These are phyloP conservation scores for Ptychochromis oligacanthus DNA, from an alignment of 2,113 vertebrate species.

Conservation along the genomic window DNA sequence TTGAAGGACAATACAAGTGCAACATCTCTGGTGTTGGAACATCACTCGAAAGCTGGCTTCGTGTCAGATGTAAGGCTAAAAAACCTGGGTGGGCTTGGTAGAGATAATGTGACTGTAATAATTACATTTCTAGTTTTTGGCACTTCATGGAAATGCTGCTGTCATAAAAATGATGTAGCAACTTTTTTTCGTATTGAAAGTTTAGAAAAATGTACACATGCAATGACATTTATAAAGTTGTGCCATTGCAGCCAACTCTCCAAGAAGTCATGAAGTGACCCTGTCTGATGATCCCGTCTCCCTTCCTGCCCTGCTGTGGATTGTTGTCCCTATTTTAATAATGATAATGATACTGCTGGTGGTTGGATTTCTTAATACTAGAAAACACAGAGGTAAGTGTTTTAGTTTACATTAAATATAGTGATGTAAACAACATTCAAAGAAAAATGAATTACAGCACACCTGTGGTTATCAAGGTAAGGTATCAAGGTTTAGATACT, in stretches of 20 bases:
- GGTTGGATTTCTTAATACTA: accelerated
- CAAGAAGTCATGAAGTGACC: accelerated
- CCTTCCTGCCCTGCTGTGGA: accelerated
- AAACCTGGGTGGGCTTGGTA: accelerated
- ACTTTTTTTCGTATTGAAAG: accelerated
- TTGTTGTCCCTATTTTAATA: accelerated
- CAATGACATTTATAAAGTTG: accelerated
- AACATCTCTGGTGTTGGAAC: constrained; percentile 1
- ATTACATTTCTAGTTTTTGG: accelerated
- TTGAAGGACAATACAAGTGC: constrained; percentile 44
- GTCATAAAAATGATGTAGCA: accelerated
- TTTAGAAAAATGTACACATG: background rate
- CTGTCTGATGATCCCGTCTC: accelerated
- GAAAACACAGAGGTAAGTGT: accelerated
- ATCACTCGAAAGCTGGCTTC: constrained; percentile 31
- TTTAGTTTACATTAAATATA: too few relatives aligned
- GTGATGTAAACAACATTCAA: too few relatives aligned
- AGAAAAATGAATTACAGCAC: too few relatives aligned
- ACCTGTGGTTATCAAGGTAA: too few relatives aligned
- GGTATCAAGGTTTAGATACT: too few relatives aligned
- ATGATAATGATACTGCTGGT: accelerated
- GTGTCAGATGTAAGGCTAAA: background rate
- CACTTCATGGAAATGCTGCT: accelerated
- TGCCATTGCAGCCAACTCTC: accelerated
- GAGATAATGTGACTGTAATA: accelerated